Evolutionary conservation across 2,113 vertebrate genomes (phyloP), one percentile per base, ranked within the genome.

Genomic region (Xenopus laevis): DNA sequence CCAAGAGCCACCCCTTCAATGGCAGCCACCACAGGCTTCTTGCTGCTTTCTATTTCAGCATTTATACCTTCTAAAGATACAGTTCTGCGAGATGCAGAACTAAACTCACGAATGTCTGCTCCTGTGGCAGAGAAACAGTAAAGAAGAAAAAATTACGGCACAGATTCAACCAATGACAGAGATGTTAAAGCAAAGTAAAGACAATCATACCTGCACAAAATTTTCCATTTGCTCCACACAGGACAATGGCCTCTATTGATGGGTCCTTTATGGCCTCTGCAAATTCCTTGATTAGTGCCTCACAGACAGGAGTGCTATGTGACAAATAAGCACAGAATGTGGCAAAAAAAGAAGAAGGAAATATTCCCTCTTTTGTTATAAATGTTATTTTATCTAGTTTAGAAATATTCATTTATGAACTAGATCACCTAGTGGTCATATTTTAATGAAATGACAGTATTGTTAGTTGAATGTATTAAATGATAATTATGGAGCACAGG

Each of bases 21-120:
- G 60, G 94, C 95, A 0, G 96, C 97, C 79, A 98, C 93, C 82
- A 96, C 82, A 0, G 94, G 95, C 81, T 98, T 98, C 79, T 85
- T 21, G 0, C 80, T 81, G 21, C 83, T 86, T 79, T 97, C 95
- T 1, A 98, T 87, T 16, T 84, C 78, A 6, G 94, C 88, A 64
- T 97, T 61, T 21, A 94, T 0, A 0, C 79, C 30, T 20, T 83
- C 77, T 73, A 97, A 16, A 2, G 59, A 60, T 1, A 68, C 79
- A 0, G 0, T n/a, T 20, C 71, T 81, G 0, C 23, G 2, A 0
- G 4, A 10, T 0, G 62, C 23, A 17, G 13, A 0, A 53, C 78
- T 71, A 82, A 98, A 92, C 68, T 85, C 84, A 59, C 4, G 85
- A 78, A 98, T 95, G 79, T 97, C 95, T 4, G 92, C 95, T 46